phyloP scores from a whole-genome alignment of 1,140 invertebrate genomes.

The Drosophila auraria region DNA sequence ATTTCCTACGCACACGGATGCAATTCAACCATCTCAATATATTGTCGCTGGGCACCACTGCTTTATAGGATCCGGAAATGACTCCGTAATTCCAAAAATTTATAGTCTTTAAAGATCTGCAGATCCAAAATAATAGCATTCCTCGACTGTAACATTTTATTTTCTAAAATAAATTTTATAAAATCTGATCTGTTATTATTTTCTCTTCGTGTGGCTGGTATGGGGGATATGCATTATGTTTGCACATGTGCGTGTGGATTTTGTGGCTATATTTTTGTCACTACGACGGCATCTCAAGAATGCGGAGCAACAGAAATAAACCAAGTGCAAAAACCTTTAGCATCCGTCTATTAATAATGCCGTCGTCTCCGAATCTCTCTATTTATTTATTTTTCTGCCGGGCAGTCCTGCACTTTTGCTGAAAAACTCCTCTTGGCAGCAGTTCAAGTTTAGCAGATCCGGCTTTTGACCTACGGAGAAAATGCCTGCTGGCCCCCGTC shows the following conservation, averaged over 20 bases:
- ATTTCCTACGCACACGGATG: not conserved
- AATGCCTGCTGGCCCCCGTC: conserved; percentile 20
- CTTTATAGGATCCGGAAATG: too few relatives aligned
- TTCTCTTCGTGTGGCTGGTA: conserved; percentile 10
- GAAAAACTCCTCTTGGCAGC: conserved; percentile 48
- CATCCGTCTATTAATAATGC: conserved; percentile 60
- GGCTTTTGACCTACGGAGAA: conserved; percentile 62
- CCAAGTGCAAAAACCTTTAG: conserved; percentile 81
- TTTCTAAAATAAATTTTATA: not conserved
- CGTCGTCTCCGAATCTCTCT: conserved; percentile 28
- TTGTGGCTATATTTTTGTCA: conserved; percentile 57
- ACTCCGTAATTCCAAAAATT: too few relatives aligned
- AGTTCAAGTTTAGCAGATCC: conserved; percentile 66
- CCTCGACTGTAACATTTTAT: not conserved
- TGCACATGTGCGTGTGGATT: conserved; percentile 29
- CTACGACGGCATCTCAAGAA: conserved; percentile 70
- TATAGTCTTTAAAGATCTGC: not conserved
- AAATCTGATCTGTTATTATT: not conserved
- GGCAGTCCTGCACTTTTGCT: conserved; percentile 13
- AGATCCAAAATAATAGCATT: not conserved
- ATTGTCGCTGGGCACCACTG: too few relatives aligned
- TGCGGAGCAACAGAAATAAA: conserved; percentile 69
- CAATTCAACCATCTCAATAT: too few relatives aligned
- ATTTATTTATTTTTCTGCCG: conserved; percentile 3
- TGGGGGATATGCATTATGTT: conserved; percentile 25